Evolutionary conservation across 2,888 invertebrate genomes (phyloP), one percentile per base, ranked within the genome.

Genomic region (Plebejus melissa): DNA sequence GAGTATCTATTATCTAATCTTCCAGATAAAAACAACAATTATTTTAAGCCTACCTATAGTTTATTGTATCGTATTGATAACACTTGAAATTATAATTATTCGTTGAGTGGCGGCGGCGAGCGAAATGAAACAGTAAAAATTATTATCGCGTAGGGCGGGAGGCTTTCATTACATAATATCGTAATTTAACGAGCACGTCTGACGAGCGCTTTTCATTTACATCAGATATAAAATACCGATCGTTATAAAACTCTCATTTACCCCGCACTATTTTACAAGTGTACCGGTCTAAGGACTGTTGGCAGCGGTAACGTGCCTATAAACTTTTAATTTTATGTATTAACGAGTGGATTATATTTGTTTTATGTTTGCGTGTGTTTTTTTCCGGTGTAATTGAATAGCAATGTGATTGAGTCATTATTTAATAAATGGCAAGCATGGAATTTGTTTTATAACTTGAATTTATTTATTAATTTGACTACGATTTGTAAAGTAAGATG

Each of bases 171-270:
- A 70, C 69, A 70, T 70, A 70, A 70, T 70, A 70, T 41, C 69
- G 69, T 70, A 70, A 70, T 70, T 70, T 41, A 70, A 70, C 69
- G 69, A 70, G 69, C 69, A n/a, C 41, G 41, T 70, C 69, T 70
- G 69, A 70, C 69, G 69, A 70, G 69, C 69, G 38, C 69, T 70
- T 65, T 70, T 70, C 69, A 70, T 70, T 70, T 70, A 70, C 69
- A 70, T 70, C 69, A 41, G 69, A 70, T 70, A 70, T 70, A 70
- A 70, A 70, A 70, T 22, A 70, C 69, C 69, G 69, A 70, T 70
- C 69, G 69, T 70, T 70, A 70, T 70, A 70, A 70, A 70, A 41
- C 69, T n/a, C 69, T 70, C 69, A 70, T 70, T 70, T 70, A 41
- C 69, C 11, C 36, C 22, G n/a, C 69, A 70, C 41, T 41, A 70